Conservation (phyloP, 2,113 vertebrate species). For the Zosterops lateralis region DNA sequence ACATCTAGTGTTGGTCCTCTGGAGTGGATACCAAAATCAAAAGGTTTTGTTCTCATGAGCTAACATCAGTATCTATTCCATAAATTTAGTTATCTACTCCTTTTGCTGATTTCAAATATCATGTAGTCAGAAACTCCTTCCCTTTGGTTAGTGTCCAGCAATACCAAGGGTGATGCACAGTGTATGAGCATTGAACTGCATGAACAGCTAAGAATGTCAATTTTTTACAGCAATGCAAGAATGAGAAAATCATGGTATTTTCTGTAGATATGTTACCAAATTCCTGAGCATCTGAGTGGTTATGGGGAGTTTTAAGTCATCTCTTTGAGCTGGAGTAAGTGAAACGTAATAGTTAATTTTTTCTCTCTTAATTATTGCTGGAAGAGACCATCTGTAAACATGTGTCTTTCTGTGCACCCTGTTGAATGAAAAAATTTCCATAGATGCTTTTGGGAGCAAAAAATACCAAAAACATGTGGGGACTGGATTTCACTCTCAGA, state of each 20-base stretch:
- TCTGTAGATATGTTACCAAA: not conserved
- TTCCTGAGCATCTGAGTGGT: not conserved
- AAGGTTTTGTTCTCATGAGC: not conserved
- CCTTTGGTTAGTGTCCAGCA: not conserved
- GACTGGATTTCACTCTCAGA: not conserved
- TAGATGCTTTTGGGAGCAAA: not conserved
- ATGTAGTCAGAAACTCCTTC: conserved; percentile 1
- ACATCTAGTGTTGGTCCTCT: not conserved
- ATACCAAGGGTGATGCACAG: not conserved
- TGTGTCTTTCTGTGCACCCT: not conserved
- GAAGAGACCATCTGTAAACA: not conserved
- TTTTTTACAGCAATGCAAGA: not conserved
- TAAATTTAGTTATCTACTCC: conserved; percentile 3
- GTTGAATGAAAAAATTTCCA: conserved; percentile 2
- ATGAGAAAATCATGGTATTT: not conserved
- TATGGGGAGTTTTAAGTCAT: not conserved
- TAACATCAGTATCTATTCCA: not conserved
- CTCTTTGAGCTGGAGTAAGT: not conserved
- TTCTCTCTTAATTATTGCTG: not conserved
- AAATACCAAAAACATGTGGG: not conserved
- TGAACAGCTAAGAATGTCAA: not conserved
- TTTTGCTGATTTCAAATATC: conserved; percentile 2
- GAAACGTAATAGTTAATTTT: not conserved
- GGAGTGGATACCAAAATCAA: not conserved
- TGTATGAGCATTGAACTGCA: not conserved